phyloP scores from a whole-genome alignment of 2,888 invertebrate species.

The Hylaea fasciaria region DNA sequence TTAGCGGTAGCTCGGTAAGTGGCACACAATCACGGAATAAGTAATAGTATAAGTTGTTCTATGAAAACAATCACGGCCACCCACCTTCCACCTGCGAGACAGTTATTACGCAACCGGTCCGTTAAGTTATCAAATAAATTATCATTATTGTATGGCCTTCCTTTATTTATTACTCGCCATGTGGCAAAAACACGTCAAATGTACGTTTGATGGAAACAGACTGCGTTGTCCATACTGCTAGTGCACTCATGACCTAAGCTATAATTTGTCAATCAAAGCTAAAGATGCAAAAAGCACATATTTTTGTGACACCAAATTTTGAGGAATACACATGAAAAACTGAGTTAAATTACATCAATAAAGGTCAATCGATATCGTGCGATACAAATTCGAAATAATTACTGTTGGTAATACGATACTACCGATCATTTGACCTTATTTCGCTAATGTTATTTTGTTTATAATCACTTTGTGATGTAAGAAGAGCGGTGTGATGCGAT shows the following conservation, averaged over 20 bases:
- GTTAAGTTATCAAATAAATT: too few species aligned
- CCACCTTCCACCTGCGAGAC: too few species aligned
- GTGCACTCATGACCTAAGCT: not conserved
- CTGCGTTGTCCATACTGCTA: too few species aligned
- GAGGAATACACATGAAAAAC: conserved; percentile 17
- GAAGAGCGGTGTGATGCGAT: not conserved
- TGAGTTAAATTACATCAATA: conserved; percentile 27
- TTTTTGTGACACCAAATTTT: conserved; percentile 24
- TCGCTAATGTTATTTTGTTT: conserved; percentile 15
- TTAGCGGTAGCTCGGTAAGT: too few species aligned
- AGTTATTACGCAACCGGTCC: too few species aligned
- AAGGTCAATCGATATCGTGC: conserved; percentile 27
- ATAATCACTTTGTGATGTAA: conserved; percentile 15
- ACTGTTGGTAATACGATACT: conserved; percentile 15
- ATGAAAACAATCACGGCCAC: too few species aligned
- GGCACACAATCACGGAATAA: too few species aligned
- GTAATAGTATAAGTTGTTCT: too few species aligned
- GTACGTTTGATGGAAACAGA: too few species aligned
- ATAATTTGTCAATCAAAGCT: not conserved
- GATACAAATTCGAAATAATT: conserved; percentile 17
- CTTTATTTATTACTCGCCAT: not conserved
- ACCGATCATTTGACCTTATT: conserved; percentile 19
- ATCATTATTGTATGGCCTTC: not conserved
- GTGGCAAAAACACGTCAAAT: not conserved
- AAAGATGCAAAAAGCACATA: not conserved